Evolutionary conservation across 2,888 invertebrate species (phyloP).

Genomic region (Stenurella melanura): DNA sequence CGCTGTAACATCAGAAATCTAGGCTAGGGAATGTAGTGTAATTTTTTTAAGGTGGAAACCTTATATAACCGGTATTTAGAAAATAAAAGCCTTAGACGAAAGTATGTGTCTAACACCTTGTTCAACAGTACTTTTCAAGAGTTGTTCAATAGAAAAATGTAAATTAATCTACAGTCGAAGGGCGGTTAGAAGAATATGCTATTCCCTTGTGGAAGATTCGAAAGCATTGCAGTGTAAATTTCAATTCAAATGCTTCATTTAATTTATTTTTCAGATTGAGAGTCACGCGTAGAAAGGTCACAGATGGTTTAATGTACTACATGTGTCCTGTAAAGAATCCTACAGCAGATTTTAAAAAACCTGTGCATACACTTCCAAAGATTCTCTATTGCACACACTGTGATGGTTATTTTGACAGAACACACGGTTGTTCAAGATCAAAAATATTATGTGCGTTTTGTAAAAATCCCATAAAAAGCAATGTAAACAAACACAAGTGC

Average conservation of each 20-base stretch:
- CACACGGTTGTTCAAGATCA: slow-evolving; percentile 40
- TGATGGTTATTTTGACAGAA: slow-evolving; percentile 37
- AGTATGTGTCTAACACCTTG: too few species aligned
- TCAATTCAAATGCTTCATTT: neutral
- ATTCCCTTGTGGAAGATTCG: neutral
- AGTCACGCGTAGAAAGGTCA: slow-evolving; percentile 8
- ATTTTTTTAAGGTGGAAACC: too few species aligned
- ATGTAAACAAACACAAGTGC: slow-evolving; percentile 42
- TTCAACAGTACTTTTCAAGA: neutral
- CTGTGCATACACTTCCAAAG: slow-evolving; percentile 36
- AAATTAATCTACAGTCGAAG: neutral
- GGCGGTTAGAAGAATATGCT: neutral
- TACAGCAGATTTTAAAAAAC: slow-evolving; percentile 38
- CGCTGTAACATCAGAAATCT: too few species aligned
- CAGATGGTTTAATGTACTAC: slow-evolving; percentile 29
- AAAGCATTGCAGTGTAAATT: too few species aligned
- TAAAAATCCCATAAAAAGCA: slow-evolving; percentile 34
- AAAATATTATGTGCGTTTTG: slow-evolving; percentile 44
- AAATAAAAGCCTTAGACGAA: too few species aligned
- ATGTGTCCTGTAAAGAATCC: slow-evolving; percentile 31
- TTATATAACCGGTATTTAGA: too few species aligned
- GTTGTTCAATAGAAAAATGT: neutral
- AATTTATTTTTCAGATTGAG: slow-evolving; percentile 41
- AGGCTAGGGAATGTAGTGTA: too few species aligned
- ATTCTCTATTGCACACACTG: slow-evolving; percentile 46